Conservation (phyloP, 2,888 invertebrate species). For the Xestobium rufovillosum region DNA sequence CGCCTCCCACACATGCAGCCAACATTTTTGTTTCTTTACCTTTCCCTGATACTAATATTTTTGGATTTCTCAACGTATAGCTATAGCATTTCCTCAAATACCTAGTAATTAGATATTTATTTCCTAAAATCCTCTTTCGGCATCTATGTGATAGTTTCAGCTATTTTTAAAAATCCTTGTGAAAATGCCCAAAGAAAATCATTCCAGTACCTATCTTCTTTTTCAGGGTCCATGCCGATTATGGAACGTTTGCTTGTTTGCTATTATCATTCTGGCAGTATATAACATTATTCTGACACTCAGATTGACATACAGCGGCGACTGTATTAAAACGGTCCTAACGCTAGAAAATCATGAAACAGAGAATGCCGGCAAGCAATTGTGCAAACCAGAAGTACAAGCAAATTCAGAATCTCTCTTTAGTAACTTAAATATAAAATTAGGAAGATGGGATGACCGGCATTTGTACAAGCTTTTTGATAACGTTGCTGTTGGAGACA, state of each 20-base stretch:
- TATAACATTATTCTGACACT: conserved; percentile 57
- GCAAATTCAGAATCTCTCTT: conserved; percentile 41
- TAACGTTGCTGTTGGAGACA: conserved; percentile 60
- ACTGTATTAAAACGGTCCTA: conserved; percentile 34
- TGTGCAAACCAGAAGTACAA: conserved; percentile 31
- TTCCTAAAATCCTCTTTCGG: too few relatives aligned
- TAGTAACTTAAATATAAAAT: conserved; percentile 53
- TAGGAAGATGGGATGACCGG: conserved; percentile 69
- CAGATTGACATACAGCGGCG: conserved; percentile 48
- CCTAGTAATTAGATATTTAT: too few relatives aligned
- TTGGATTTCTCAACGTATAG: too few relatives aligned
- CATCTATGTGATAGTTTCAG: too few relatives aligned
- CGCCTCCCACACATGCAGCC: too few relatives aligned
- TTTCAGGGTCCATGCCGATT: conserved; percentile 50
- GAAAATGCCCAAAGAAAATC: too few relatives aligned
- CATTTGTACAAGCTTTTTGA: conserved; percentile 66
- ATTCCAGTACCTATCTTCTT: conserved; percentile 8
- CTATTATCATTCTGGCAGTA: conserved; percentile 56
- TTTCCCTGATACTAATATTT: too few relatives aligned
- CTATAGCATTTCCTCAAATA: too few relatives aligned
- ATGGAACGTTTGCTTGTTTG: conserved; percentile 61
- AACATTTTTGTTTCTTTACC: too few relatives aligned
- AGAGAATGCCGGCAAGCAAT: conserved; percentile 17
- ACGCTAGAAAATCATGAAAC: conserved; percentile 23
- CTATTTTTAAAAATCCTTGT: too few relatives aligned